Evolutionary conservation across 1,140 invertebrate species (phyloP), one percentile per base, ranked within the genome.

Genomic region (Ooceraea biroi): DNA sequence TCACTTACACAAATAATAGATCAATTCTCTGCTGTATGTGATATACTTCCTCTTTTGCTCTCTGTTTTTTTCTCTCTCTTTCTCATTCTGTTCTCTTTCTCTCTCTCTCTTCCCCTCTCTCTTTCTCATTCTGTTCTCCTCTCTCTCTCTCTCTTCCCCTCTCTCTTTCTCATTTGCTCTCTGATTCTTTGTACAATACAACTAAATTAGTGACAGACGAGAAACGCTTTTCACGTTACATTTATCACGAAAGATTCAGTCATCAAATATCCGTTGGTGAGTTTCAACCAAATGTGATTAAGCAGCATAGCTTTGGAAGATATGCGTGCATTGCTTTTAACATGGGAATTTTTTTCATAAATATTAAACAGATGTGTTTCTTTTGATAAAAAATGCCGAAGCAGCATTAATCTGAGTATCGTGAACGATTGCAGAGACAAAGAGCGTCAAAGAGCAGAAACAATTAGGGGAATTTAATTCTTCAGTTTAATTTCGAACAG

Each of bases 211-310:
- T 41, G 11, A 55, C 22, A 36, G 7, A 52, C 27, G 3, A 25
- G n/a, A 69, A 69, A 17, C 17, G 65, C 50, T 78, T 78, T 78
- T 57, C 22, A 3, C 44, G 30, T 78, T 78, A 68, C 63, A 69
- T 69, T 69, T 78, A 17, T 57, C n/a, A 14, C 12, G 8, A 69
- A 44, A 55, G 17, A 27, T 69, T 60, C 22, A 57, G 44, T 57
- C 11, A 17, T n/a, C 14, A 50, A 77, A 77, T 77, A 41, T 17
- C 22, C n/a, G 48, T 0, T n/a, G 7, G 17, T 4, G 22, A 77
- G 30, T 36, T 77, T 65, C 61, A 65, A 41, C 41, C 8, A 25
- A 77, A 77, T 65, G 19, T 30, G 3, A 61, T 27, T 76, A 76
- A 22, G 19, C 30, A 3, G 50, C 17, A 65, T 36, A 17, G 41